Percentiles rank a stretch among this genome's conserved stretches.
Evolutionary conservation across 2,888 invertebrate species (phyloP).

Genomic region (Eupithecia subfuscata): DNA sequence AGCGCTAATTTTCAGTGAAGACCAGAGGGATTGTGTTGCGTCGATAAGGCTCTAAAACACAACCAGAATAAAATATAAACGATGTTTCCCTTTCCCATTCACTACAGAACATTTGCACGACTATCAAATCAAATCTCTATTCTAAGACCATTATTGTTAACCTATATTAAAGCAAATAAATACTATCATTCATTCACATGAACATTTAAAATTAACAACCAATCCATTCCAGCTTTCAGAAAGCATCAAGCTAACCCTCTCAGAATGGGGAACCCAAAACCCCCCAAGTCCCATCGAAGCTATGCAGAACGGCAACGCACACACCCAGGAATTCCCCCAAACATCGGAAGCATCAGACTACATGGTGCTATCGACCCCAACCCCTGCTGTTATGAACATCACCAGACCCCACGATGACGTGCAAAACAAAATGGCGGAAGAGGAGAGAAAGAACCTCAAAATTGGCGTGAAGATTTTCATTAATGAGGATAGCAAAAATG

Average conservation of each 20-base stretch:
- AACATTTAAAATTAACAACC: background rate
- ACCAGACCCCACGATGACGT: slow-evolving; percentile 86
- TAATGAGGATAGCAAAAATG: slow-evolving; percentile 86
- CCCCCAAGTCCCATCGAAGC: slow-evolving; percentile 29
- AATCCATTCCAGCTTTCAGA: slow-evolving; percentile 68
- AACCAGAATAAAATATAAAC: too few relatives aligned
- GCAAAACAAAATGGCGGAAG: slow-evolving; percentile 86
- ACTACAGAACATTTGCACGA: too few relatives aligned
- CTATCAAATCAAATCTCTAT: too few relatives aligned
- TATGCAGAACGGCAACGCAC: slow-evolving; percentile 61
- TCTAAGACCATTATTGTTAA: too few relatives aligned
- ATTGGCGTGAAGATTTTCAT: slow-evolving; percentile 95
- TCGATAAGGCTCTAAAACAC: too few relatives aligned
- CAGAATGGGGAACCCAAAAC: slow-evolving; percentile 67
- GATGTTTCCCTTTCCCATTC: too few relatives aligned
- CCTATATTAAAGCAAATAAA: too few relatives aligned
- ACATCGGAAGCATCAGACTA: slow-evolving; percentile 64
- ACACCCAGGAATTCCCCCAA: slow-evolving; percentile 51
- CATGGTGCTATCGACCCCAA: slow-evolving; percentile 58
- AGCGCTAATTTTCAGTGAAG: too few relatives aligned
- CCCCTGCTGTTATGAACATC: slow-evolving; percentile 75
- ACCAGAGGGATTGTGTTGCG: too few relatives aligned
- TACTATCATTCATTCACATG: background rate
- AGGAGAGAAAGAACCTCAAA: slow-evolving; percentile 90
- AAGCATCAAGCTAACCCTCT: slow-evolving; percentile 77